phyloP scores from a whole-genome alignment of 2,888 invertebrate genomes.

The Orthonychiurus folsomi region DNA sequence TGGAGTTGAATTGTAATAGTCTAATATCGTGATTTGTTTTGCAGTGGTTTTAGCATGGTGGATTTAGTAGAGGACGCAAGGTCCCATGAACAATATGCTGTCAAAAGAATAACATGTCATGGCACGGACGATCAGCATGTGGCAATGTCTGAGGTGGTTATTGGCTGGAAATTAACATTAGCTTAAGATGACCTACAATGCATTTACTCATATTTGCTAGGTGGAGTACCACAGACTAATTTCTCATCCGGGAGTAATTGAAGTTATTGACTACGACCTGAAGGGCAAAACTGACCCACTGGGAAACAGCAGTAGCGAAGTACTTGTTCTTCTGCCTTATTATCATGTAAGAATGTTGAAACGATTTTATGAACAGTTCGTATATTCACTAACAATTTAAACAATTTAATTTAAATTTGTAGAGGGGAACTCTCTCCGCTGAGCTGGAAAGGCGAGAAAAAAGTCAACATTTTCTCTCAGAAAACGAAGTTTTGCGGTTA shows the following conservation, averaged over 20 bases:
- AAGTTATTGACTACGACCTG: slow-evolving; percentile 59
- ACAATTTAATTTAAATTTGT: slow-evolving; percentile 13
- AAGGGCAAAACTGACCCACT: slow-evolving; percentile 56
- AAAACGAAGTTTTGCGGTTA: slow-evolving; percentile 58
- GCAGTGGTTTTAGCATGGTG: slow-evolving; percentile 71
- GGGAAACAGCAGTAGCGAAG: slow-evolving; percentile 59
- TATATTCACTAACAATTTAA: not conserved
- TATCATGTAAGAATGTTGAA: slow-evolving; percentile 50
- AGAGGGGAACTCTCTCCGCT: slow-evolving; percentile 65
- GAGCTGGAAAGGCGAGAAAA: slow-evolving; percentile 56
- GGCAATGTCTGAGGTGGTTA: too few species aligned
- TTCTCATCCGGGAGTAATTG: slow-evolving; percentile 63
- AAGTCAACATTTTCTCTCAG: slow-evolving; percentile 54
- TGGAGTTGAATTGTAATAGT: too few species aligned
- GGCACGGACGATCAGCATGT: slow-evolving; percentile 61
- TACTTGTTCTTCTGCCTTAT: slow-evolving; percentile 64
- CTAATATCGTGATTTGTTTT: slow-evolving; percentile 41
- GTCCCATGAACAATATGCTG: slow-evolving; percentile 59
- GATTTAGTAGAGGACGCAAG: slow-evolving; percentile 61
- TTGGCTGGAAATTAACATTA: too few species aligned
- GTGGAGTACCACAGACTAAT: slow-evolving; percentile 62
- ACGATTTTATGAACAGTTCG: not conserved
- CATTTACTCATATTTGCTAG: slow-evolving; percentile 53
- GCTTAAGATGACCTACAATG: not conserved
- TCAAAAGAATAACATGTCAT: slow-evolving; percentile 74